Base-by-base conservation (phyloP, 1,140 invertebrate genomes). In the Drosophila pruinosa region DNA sequence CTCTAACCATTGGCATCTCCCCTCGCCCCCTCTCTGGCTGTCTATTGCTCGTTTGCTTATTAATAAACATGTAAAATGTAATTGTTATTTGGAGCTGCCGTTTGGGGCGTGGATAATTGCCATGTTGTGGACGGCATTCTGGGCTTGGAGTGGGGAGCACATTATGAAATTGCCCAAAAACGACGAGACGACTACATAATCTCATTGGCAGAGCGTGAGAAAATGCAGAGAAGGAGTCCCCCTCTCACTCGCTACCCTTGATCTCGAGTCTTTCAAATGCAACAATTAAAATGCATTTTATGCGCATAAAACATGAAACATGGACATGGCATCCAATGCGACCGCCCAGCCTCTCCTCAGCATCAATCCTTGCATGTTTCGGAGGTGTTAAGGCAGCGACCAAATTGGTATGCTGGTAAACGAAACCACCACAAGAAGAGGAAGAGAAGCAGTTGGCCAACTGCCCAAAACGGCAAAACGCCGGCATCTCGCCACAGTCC, bases 211-310 rank as follows among this genome's bases (percentile, higher is more conserved):
- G 45, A 68, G 64, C 70, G 70, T 72, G 70, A 72, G 70, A 72
- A 72, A 72, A 72, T 69, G 56, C 24, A 26, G 14, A 28, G 31
- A 15, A 31, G 12, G 21, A 17, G 14, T 10, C 8, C 7, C 26
- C 19, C 2, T 31, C 45, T 36, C 15, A 6, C 64, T 34, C 14
- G 17, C 54, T 68, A 10, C 19, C n/a, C 39, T 36, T 17, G 7
- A 5, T 28, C 34, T 53, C 28, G 38, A 24, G 38, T 45, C 21
- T 45, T 36, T 71, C 45, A 71, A 71, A 57, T 72, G 68, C 63
- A 72, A 72, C 63, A 72, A 72, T 72, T 72, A 72, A 72, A 72
- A 72, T 61, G 64, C 70, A 72, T 72, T 72, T 72, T 68, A 72
- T 72, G 70, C 70, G 70, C 70, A 72, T 72, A 61, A 72, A 72